Conservation (phyloP, 2,797 vertebrate genomes). For the Scolopax bukidnonensis region DNA sequence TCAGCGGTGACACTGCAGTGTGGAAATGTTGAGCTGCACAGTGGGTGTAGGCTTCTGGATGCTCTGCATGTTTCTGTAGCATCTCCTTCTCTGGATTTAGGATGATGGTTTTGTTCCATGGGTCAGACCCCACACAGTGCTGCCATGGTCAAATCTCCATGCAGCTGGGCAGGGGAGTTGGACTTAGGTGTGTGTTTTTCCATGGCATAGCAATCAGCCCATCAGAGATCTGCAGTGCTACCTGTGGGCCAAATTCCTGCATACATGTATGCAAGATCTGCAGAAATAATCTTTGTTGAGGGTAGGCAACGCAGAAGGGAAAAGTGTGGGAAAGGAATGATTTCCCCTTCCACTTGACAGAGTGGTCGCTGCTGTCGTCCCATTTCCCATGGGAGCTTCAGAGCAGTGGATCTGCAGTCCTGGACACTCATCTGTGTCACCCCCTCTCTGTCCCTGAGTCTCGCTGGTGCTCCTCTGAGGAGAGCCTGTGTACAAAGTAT, state of each 20-base stretch:
- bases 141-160: not conserved
- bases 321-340: not conserved
- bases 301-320: not conserved
- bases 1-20: not conserved
- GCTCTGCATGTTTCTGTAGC: slow-evolving; percentile 6
- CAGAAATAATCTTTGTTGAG: not conserved
- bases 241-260: not conserved
- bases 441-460: not conserved
- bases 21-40: not conserved
- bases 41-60: not conserved
- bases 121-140: not conserved
- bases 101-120: not conserved
- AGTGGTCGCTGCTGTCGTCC: not conserved
- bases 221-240: not conserved
- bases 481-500: not conserved
- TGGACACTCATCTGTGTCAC: not conserved
- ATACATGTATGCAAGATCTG: not conserved
- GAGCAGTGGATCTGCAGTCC: not conserved
- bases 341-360: not conserved
- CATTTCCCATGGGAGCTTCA: not conserved
- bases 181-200: not conserved
- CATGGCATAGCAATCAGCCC: not conserved
- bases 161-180: not conserved
- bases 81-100: not conserved
- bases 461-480: not conserved